phyloP scores from a whole-genome alignment of 2,797 vertebrate genomes.

The Cottoperca gobio region DNA sequence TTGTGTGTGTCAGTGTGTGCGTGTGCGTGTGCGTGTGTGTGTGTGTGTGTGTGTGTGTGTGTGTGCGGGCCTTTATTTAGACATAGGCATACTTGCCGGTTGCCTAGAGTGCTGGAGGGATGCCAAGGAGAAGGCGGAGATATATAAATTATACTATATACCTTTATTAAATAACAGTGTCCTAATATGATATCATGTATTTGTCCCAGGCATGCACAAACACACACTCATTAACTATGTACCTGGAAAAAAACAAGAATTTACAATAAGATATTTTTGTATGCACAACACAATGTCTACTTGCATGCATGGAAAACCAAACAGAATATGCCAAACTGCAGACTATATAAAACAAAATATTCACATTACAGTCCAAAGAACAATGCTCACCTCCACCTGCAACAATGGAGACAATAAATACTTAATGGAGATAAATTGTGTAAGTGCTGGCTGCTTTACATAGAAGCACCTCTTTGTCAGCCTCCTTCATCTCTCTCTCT shows the following conservation, averaged over 20 bases:
- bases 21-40: neutral
- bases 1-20: constrained; percentile 2
- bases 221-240: neutral
- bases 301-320: neutral
- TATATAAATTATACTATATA: neutral
- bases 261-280: neutral
- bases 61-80: constrained; percentile 32
- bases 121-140: neutral
- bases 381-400: neutral
- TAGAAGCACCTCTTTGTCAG: constrained; percentile 12
- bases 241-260: neutral
- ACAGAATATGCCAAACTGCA: neutral
- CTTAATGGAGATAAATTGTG: constrained; percentile 35
- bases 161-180: constrained; percentile 1
- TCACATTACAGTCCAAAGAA: neutral
- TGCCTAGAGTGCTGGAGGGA: neutral
- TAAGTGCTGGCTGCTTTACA: neutral
- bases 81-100: neutral
- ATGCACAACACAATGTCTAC: neutral
- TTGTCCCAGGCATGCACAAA: neutral
- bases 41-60: constrained; percentile 4
- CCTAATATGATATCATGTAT: neutral
- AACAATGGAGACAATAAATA: neutral
- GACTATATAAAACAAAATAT: neutral
- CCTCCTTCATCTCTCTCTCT: constrained; percentile 17